Evolutionary conservation across 2,888 invertebrate genomes (phyloP).

Genomic region (Merodon equestris): DNA sequence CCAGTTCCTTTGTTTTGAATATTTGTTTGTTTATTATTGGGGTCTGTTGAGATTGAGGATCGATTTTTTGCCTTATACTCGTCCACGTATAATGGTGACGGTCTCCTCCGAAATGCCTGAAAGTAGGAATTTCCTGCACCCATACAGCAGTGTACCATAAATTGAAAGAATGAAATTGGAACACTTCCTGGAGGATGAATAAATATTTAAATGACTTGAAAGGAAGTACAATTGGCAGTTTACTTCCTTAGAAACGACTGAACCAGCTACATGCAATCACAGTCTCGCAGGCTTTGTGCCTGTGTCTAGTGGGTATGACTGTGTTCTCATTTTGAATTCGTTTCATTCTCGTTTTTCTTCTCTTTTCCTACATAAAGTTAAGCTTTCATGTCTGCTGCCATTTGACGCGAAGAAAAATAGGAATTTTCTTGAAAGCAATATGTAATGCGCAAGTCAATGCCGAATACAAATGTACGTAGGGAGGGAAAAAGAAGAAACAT

Average conservation of each 20-base stretch:
- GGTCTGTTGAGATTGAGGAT: slow-evolving; percentile 42
- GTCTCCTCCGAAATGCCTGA: not conserved
- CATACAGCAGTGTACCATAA: not conserved
- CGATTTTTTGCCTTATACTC: slow-evolving; percentile 33
- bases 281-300: slow-evolving; percentile 15
- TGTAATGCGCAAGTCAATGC: slow-evolving; percentile 57
- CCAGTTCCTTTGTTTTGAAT: slow-evolving; percentile 54
- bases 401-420: slow-evolving; percentile 14
- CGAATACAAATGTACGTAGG: no score
- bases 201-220: slow-evolving; percentile 25
- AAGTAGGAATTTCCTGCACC: not conserved
- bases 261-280: slow-evolving; percentile 45
- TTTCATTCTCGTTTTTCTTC: no score
- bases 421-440: slow-evolving; percentile 41
- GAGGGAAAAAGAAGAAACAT: slow-evolving; percentile 23
- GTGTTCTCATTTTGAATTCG: slow-evolving; percentile 13
- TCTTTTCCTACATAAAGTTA: not conserved
- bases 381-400: slow-evolving; percentile 33
- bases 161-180: slow-evolving; percentile 11
- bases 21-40: slow-evolving; percentile 63
- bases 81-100: no score
- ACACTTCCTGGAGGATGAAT: slow-evolving; percentile 35
- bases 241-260: slow-evolving; percentile 1
- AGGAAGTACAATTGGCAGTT: not conserved
- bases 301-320: not conserved